Conservation (phyloP, 1,140 invertebrate genomes). For the Orius insidiosus region DNA sequence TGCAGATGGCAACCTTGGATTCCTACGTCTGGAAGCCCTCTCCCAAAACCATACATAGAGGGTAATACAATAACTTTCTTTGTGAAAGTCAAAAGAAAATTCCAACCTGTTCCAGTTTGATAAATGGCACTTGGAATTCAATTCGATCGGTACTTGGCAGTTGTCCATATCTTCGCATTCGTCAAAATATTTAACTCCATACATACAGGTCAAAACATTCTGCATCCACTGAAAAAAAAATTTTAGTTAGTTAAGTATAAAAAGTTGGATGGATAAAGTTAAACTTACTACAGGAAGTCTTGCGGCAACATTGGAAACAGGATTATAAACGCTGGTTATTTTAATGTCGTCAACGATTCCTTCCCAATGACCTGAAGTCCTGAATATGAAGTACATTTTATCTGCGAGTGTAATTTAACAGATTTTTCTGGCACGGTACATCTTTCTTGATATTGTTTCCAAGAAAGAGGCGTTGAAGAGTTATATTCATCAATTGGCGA, state of each 20-base stretch:
- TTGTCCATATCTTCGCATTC: constrained; percentile 32
- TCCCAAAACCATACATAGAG: constrained; percentile 8
- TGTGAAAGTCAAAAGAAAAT: background rate
- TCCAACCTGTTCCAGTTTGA: constrained; percentile 40
- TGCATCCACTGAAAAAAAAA: constrained; percentile 37
- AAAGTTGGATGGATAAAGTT: background rate
- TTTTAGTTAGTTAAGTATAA: constrained; percentile 24
- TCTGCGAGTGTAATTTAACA: constrained; percentile 34
- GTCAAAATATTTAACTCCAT: constrained; percentile 38
- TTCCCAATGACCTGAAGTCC: constrained; percentile 45
- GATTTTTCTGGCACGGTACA: background rate
- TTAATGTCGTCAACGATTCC: constrained; percentile 49
- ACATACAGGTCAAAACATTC: constrained; percentile 43
- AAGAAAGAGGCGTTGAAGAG: background rate
- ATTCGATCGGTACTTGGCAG: constrained; percentile 30
- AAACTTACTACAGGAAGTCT: constrained; percentile 14
- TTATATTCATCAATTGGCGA: background rate
- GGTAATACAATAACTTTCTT: background rate
- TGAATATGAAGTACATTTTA: constrained; percentile 46
- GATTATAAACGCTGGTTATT: constrained; percentile 41
- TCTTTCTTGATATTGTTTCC: background rate
- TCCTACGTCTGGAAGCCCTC: too few species aligned
- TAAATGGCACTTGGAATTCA: constrained; percentile 43
- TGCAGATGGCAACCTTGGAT: too few species aligned
- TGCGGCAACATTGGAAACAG: constrained; percentile 25